These are phyloP conservation scores for Venustoraphidia nigricollis DNA, from an alignment of 2,888 invertebrate species.

Conservation along the genomic window DNA sequence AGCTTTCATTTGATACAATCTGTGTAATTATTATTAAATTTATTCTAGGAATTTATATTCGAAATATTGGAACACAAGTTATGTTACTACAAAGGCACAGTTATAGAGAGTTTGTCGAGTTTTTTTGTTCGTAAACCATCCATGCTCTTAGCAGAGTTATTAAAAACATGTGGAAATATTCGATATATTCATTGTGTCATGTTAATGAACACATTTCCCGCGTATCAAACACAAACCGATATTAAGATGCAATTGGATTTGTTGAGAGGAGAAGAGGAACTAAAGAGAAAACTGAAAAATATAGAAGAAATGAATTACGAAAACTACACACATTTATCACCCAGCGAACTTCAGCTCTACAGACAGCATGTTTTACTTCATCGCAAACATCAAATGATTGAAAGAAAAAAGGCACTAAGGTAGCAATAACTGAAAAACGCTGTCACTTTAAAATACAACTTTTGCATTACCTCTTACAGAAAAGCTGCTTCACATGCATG, in stretches of 20 bases:
- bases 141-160: conserved; percentile 16
- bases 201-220: conserved; percentile 11
- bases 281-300: conserved; percentile 9
- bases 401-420: conserved; percentile 11
- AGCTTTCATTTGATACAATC: too few relatives aligned
- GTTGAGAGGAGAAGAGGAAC: conserved; percentile 7
- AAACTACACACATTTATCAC: conserved; percentile 12
- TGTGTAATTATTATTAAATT: too few relatives aligned
- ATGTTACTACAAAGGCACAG: conserved; percentile 14
- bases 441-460: too few relatives aligned
- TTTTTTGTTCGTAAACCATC: conserved; percentile 18
- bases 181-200: conserved; percentile 20
- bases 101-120: conserved; percentile 22
- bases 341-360: conserved; percentile 13
- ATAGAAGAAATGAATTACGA: conserved; percentile 14
- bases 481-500: too few relatives aligned
- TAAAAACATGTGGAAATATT: conserved; percentile 19
- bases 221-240: conserved; percentile 12
- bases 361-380: conserved; percentile 12
- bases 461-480: too few relatives aligned
- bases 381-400: conserved; percentile 12
- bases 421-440: conserved; percentile 1
- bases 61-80: conserved; percentile 5
- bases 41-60: conserved; percentile 7
- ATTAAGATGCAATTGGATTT: conserved; percentile 9